Percentiles rank a stretch among this genome's conserved stretches.
Conservation (phyloP, 2,888 invertebrate species). For the Drosophila mulleri region DNA sequence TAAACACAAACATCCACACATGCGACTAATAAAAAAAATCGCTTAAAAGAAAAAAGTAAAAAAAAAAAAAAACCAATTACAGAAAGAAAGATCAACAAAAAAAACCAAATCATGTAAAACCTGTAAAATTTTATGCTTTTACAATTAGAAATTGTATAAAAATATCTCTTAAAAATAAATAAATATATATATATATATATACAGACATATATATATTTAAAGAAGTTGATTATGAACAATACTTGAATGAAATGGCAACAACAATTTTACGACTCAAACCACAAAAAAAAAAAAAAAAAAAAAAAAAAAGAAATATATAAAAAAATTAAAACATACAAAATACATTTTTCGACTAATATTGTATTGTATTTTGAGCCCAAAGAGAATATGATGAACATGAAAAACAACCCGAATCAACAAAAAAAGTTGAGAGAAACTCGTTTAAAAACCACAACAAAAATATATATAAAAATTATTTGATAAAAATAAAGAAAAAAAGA, state of each 20-base stretch:
- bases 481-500: conserved; percentile 70
- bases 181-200: conserved; percentile 15
- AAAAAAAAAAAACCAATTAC: conserved; percentile 1
- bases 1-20: conserved; percentile 32
- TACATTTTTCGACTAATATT: conserved; percentile 70
- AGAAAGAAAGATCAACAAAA: conserved; percentile 14
- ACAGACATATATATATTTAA: conserved; percentile 31
- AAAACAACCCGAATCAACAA: conserved; percentile 57
- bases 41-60: conserved; percentile 29
- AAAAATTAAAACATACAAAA: conserved; percentile 52
- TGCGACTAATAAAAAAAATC: conserved; percentile 41
- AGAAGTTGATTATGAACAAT: conserved; percentile 44
- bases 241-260: conserved; percentile 42
- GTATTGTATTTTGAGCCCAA: conserved; percentile 80
- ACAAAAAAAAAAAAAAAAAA: no score
- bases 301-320: no score
- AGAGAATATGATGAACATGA: conserved; percentile 43
- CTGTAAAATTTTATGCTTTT: conserved; percentile 73
- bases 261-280: conserved; percentile 67
- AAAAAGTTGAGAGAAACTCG: conserved; percentile 67
- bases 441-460: conserved; percentile 58
- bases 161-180: conserved; percentile 41
- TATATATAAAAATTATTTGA: conserved; percentile 62
- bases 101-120: conserved; percentile 26
- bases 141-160: conserved; percentile 78